Evolutionary conservation across 1,140 invertebrate species (phyloP).

Genomic region (silkworm (Bombyx mori)): DNA sequence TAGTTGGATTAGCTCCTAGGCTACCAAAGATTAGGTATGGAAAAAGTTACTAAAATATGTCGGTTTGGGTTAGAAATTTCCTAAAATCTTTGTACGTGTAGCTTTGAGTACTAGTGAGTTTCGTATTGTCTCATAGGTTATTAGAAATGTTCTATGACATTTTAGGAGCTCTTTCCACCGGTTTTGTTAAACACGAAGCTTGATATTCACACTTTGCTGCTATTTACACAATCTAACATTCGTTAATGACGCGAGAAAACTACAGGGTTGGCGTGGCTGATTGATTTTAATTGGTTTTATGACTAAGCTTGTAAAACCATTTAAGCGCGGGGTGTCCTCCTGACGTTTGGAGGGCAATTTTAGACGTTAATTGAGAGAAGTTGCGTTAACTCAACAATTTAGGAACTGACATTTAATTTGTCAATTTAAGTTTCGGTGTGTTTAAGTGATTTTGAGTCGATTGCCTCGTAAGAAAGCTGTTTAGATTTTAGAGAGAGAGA

Average conservation of each 20-base stretch:
- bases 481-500: no score
- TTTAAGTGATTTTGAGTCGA: no score
- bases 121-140: no score
- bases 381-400: conserved; percentile 11
- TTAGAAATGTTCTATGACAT: no score
- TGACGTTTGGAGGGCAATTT: conserved; percentile 8
- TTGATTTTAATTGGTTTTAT: conserved; percentile 48
- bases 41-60: no score
- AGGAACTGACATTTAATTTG: conserved; percentile 5
- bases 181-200: neutral
- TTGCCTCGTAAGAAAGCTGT: no score
- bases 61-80: no score
- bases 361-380: conserved; percentile 9
- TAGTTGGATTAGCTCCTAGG: no score
- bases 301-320: conserved; percentile 21
- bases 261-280: conserved; percentile 29
- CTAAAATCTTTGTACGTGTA: no score
- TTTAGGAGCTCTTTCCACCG: no score
- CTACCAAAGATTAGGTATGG: no score
- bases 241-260: conserved; percentile 15
- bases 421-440: conserved; percentile 1
- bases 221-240: conserved; percentile 38
- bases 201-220: conserved; percentile 13
- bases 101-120: no score
- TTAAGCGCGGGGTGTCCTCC: conserved; percentile 21